Conservation (phyloP, 2,888 invertebrate species). For the Melieria omissa region DNA sequence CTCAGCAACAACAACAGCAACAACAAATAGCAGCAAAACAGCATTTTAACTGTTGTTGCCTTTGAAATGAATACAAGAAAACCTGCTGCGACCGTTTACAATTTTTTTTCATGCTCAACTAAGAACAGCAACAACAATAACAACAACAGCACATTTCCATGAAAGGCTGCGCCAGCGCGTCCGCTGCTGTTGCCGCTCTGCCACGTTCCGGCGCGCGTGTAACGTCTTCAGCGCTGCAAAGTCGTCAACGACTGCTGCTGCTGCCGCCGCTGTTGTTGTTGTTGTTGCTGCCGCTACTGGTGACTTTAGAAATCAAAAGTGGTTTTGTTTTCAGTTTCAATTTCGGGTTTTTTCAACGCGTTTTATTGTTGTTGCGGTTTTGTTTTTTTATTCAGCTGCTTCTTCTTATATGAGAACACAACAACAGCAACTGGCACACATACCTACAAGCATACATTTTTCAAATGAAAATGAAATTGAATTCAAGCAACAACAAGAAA, state of each 20-base stretch:
- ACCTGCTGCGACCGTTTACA: not conserved
- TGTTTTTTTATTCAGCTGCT: not conserved
- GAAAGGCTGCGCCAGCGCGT: slow-evolving; percentile 23
- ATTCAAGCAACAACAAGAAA: slow-evolving; percentile 22
- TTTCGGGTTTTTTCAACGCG: slow-evolving; percentile 6
- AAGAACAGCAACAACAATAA: slow-evolving; percentile 3
- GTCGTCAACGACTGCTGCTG: not conserved
- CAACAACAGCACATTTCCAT: slow-evolving; percentile 32
- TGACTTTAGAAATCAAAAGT: slow-evolving; percentile 27
- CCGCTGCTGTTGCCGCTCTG: not conserved
- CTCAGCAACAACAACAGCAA: slow-evolving; percentile 19
- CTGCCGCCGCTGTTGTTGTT: not conserved
- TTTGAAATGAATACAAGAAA: slow-evolving; percentile 2
- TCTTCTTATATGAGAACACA: not conserved
- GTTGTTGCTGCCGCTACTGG: not conserved
- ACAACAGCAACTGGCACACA: not conserved
- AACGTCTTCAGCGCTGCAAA: not conserved
- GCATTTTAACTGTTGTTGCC: slow-evolving; percentile 18
- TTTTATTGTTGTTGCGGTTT: not conserved
- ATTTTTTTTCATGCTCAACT: not conserved
- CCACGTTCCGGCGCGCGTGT: not conserved
- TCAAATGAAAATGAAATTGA: slow-evolving; percentile 37
- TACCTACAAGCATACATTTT: slow-evolving; percentile 1
- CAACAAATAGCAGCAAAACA: not conserved
- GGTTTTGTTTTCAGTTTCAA: slow-evolving; percentile 21